Percentiles rank a stretch among this genome's conserved stretches.
These are phyloP conservation scores for Polyergus mexicanus DNA, from an alignment of 1,140 invertebrate species.

Conservation along the genomic window DNA sequence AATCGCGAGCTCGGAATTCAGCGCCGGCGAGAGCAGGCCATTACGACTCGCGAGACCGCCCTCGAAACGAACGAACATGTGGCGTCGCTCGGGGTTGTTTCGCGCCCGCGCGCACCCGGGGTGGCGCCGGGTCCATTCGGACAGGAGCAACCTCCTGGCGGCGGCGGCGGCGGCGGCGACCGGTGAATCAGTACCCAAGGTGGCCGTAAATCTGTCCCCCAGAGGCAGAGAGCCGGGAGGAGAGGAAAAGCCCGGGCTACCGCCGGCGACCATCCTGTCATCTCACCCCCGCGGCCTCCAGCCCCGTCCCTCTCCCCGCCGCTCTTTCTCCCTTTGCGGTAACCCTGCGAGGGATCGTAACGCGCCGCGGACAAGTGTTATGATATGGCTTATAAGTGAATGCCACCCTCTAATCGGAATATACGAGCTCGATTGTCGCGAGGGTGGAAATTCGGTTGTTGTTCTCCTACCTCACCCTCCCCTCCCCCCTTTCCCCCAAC, in stretches of 20 bases:
- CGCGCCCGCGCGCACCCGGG: conserved; percentile 41
- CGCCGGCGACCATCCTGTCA: conserved; percentile 31
- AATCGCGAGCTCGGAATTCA: conserved; percentile 79
- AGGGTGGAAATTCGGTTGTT: conserved; percentile 67
- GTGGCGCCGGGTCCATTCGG: conserved; percentile 68
- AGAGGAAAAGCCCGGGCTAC: conserved; percentile 57
- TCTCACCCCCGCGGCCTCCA: conserved; percentile 35
- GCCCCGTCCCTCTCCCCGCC: neutral
- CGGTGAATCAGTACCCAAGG: conserved; percentile 87
- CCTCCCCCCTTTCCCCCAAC: neutral
- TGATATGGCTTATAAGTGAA: conserved; percentile 87
- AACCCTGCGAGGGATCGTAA: conserved; percentile 81
- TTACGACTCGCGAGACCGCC: conserved; percentile 60
- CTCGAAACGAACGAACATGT: conserved; percentile 81
- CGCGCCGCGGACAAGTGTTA: conserved; percentile 86
- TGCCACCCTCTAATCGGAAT: conserved; percentile 86
- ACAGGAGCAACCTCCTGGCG: conserved; percentile 67
- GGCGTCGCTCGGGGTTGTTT: conserved; percentile 74
- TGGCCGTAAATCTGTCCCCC: conserved; percentile 86
- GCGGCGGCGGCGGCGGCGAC: conserved; percentile 56
- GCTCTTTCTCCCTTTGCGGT: conserved; percentile 19
- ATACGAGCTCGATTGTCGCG: conserved; percentile 86
- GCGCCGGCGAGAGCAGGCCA: conserved; percentile 18
- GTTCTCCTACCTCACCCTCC: neutral
- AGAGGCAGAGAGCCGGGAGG: conserved; percentile 66